These are phyloP conservation scores for Rhodinocichla rosea DNA, from an alignment of 2,113 vertebrate genomes.

Conservation along the genomic window DNA sequence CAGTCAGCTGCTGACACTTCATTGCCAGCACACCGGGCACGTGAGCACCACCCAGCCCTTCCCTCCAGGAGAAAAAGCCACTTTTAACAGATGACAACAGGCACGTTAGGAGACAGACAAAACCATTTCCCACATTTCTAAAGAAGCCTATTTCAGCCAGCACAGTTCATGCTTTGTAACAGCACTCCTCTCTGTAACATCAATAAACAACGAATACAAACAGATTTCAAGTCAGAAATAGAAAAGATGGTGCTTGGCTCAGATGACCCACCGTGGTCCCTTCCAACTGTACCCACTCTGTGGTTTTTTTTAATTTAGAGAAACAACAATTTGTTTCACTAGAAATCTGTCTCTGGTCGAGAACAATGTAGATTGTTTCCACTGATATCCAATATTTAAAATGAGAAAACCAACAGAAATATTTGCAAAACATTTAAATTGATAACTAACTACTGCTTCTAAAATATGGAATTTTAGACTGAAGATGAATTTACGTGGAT, in stretches of 20 bases:
- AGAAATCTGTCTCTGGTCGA: not conserved
- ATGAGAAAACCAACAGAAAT: not conserved
- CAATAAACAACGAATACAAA: not conserved
- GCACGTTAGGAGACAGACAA: not conserved
- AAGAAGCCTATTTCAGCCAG: not conserved
- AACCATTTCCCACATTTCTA: not conserved
- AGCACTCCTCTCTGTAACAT: not conserved
- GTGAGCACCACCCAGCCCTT: not conserved
- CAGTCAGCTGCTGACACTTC: not conserved
- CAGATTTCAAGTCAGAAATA: not conserved
- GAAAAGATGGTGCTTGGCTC: not conserved
- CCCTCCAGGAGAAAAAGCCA: not conserved
- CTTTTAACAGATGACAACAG: not conserved
- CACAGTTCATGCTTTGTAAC: not conserved
- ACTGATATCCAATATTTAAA: not conserved
- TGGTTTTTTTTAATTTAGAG: not conserved
- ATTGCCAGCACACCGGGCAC: not conserved
- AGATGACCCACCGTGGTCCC: not conserved
- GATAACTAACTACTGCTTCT: not conserved
- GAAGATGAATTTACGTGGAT: not conserved
- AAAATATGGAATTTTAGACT: not conserved
- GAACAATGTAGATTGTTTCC: not conserved
- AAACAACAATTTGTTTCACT: not conserved
- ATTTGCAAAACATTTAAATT: not conserved
- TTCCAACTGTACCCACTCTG: fast-evolving